Conservation (phyloP, 2,888 invertebrate genomes). For the Julus scanicus region DNA sequence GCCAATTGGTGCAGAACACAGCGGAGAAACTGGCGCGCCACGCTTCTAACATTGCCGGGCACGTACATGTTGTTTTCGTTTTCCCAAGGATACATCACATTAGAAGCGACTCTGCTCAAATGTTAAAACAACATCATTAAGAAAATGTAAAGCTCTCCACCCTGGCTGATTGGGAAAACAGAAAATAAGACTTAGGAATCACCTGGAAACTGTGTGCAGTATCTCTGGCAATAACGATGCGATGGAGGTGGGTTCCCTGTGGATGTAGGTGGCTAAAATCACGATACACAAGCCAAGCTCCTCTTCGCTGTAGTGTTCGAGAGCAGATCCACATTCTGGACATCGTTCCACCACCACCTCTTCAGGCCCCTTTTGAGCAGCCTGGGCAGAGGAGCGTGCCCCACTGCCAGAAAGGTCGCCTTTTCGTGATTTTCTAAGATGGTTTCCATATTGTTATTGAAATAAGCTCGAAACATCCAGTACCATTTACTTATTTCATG, state of each 20-base stretch:
- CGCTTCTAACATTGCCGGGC: conserved; percentile 94
- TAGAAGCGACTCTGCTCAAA: conserved; percentile 70
- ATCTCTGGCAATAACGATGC: conserved; percentile 93
- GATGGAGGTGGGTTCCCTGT: conserved; percentile 92
- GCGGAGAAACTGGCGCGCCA: conserved; percentile 95
- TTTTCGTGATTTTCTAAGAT: conserved; percentile 59
- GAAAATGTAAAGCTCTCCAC: background rate
- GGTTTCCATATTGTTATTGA: too few species aligned
- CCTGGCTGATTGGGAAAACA: background rate
- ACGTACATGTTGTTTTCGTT: conserved; percentile 86
- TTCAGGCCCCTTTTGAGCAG: conserved; percentile 56
- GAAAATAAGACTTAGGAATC: conserved; percentile 60
- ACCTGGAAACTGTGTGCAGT: conserved; percentile 88
- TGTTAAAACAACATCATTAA: too few species aligned
- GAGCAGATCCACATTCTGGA: conserved; percentile 87
- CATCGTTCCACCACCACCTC: conserved; percentile 70
- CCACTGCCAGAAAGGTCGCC: conserved; percentile 55
- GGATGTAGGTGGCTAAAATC: conserved; percentile 93
- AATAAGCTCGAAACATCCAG: too few species aligned
- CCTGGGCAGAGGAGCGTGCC: background rate
- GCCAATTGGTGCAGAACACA: conserved; percentile 97
- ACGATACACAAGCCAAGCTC: conserved; percentile 94
- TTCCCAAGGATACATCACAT: conserved; percentile 89
- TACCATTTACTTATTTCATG: too few species aligned
- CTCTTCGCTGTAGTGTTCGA: conserved; percentile 96